Conservation (phyloP, 2,797 vertebrate genomes). For the Melanotaenia pygmaea region DNA sequence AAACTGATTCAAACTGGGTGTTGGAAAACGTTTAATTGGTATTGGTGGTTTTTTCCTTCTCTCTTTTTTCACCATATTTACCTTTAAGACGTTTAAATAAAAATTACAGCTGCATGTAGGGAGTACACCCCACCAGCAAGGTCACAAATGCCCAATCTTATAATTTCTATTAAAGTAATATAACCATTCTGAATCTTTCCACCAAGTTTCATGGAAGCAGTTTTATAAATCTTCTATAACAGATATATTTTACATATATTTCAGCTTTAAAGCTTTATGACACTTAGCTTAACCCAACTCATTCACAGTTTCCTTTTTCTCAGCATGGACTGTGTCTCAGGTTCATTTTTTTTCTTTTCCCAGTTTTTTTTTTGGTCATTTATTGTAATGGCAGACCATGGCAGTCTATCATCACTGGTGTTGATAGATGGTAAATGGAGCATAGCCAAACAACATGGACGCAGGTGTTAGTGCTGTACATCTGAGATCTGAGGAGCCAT, state of each 20-base stretch:
- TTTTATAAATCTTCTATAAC: too few species aligned
- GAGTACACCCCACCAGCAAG: too few species aligned
- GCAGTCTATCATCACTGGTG: conserved; percentile 60
- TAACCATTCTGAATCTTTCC: too few species aligned
- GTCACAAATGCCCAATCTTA: too few species aligned
- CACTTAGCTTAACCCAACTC: not conserved
- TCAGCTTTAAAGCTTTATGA: not conserved
- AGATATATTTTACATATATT: not conserved
- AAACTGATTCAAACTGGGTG: too few species aligned
- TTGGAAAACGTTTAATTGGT: too few species aligned
- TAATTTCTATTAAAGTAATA: too few species aligned
- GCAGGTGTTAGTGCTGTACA: conserved; percentile 75
- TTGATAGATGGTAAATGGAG: conserved; percentile 69
- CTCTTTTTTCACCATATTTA: too few species aligned
- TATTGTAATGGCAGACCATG: conserved; percentile 62
- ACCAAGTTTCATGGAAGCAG: too few species aligned
- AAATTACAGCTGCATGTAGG: too few species aligned
- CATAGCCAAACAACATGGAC: conserved; percentile 76
- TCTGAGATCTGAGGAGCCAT: conserved; percentile 59
- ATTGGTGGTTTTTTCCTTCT: too few species aligned
- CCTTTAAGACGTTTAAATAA: too few species aligned
- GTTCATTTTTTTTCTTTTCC: conserved; percentile 23
- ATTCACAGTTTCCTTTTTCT: conserved; percentile 25
- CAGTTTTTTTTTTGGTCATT: conserved; percentile 63
- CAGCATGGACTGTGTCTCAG: conserved; percentile 4